Evolutionary conservation across 2,113 vertebrate species (phyloP).

Genomic region (Caracal caracal): DNA sequence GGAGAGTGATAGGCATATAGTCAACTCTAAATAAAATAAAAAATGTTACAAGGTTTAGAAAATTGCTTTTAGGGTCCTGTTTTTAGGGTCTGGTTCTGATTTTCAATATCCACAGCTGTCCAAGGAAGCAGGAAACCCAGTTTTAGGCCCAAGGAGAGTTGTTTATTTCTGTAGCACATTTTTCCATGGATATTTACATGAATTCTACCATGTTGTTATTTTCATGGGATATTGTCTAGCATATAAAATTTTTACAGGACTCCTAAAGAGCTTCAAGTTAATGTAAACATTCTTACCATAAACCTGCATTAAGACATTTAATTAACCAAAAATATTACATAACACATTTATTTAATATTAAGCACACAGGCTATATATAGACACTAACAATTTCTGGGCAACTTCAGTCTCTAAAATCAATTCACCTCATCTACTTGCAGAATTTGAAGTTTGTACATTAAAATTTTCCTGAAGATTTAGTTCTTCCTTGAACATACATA

Average conservation of each 20-base stretch:
- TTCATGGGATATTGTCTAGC: neutral
- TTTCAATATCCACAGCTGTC: neutral
- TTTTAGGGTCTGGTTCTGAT: neutral
- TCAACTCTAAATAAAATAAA: neutral
- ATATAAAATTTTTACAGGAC: neutral
- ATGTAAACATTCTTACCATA: neutral
- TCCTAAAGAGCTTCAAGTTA: neutral
- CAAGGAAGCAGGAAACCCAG: neutral
- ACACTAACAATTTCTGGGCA: neutral
- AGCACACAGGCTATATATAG: neutral
- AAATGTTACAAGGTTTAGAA: neutral
- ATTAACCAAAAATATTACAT: neutral
- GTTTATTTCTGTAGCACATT: neutral
- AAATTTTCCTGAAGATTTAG: constrained; percentile 6
- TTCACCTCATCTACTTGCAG: neutral
- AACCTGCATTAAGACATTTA: neutral
- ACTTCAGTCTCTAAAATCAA: neutral
- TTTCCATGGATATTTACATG: neutral
- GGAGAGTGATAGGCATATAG: neutral
- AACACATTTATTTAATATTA: neutral
- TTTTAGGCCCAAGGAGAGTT: neutral
- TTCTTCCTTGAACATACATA: neutral
- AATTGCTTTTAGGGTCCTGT: neutral
- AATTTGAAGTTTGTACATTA: neutral
- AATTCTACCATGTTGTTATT: neutral